phyloP scores from a whole-genome alignment of 1,140 invertebrate species.

The Ephestia elutella region DNA sequence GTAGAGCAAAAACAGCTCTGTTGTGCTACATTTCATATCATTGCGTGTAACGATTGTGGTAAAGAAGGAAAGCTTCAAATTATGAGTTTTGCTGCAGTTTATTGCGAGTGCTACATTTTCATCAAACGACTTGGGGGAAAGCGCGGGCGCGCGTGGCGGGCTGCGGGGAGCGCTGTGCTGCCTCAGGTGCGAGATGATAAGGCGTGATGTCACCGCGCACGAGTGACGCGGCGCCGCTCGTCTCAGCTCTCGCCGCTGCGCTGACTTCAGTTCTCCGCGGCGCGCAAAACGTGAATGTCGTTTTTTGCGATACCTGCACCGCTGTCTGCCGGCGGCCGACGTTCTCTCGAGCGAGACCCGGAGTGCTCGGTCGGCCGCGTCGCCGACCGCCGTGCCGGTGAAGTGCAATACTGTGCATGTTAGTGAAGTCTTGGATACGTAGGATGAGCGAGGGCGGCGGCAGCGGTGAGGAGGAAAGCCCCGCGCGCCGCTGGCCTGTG shows the following conservation, averaged over 20 bases:
- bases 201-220: slow-evolving; percentile 32
- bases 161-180: slow-evolving; percentile 20
- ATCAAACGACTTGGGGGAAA: background rate
- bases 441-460: slow-evolving; percentile 39
- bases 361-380: background rate
- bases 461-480: slow-evolving; percentile 14
- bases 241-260: slow-evolving; percentile 18
- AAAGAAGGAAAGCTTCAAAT: no score
- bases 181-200: slow-evolving; percentile 37
- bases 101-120: background rate
- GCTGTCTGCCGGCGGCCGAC: slow-evolving; percentile 11
- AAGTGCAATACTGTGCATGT: slow-evolving; percentile 23
- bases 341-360: background rate
- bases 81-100: background rate
- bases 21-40: no score
- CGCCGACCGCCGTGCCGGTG: slow-evolving; percentile 5
- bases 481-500: slow-evolving; percentile 45
- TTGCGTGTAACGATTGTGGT: no score
- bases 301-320: slow-evolving; percentile 22
- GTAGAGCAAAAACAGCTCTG: no score
- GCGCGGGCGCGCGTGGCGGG: background rate
- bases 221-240: slow-evolving; percentile 23
- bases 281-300: slow-evolving; percentile 42
- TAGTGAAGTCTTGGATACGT: slow-evolving; percentile 22
- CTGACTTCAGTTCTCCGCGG: slow-evolving; percentile 36